Percentiles rank a stretch among this genome's conserved stretches.
These are phyloP conservation scores for Anomalospiza imberbis DNA, from an alignment of 2,797 vertebrate genomes.

Conservation along the genomic window DNA sequence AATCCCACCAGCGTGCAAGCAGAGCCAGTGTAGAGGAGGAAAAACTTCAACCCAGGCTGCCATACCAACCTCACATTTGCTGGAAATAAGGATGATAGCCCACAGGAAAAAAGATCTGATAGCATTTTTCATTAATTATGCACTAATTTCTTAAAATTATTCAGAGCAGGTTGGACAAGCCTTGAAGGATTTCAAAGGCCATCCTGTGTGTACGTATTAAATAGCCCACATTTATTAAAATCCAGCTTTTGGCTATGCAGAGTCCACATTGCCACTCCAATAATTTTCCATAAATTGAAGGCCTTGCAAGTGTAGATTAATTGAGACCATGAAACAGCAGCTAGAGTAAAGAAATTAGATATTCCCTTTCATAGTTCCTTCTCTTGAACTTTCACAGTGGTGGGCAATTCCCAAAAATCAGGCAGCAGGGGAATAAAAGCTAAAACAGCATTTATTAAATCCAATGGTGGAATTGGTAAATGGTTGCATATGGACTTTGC, in stretches of 20 bases:
- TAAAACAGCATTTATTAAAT: constrained; percentile 48
- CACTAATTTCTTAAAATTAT: constrained; percentile 25
- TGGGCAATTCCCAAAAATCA: constrained; percentile 13
- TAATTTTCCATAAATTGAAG: constrained; percentile 37
- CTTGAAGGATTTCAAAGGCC: constrained; percentile 56
- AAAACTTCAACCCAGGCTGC: not conserved
- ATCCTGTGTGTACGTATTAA: constrained; percentile 1
- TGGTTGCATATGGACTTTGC: not conserved
- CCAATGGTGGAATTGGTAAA: not conserved
- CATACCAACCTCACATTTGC: not conserved
- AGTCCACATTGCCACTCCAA: not conserved
- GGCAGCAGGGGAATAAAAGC: not conserved
- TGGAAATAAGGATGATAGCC: not conserved
- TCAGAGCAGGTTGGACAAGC: constrained; percentile 10
- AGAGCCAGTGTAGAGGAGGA: not conserved
- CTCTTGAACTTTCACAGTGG: constrained; percentile 32
- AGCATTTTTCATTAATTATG: constrained; percentile 35
- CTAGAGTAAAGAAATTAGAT: constrained; percentile 47
- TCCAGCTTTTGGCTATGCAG: constrained; percentile 23
- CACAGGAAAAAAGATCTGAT: not conserved
- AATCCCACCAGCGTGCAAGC: not conserved
- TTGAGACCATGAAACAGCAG: constrained; percentile 37
- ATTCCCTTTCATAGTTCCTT: constrained; percentile 52
- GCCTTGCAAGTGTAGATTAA: constrained; percentile 44
- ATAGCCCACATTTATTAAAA: constrained; percentile 48